These are phyloP conservation scores for Synergus japonicus DNA, from an alignment of 2,888 invertebrate species.

Conservation along the genomic window DNA sequence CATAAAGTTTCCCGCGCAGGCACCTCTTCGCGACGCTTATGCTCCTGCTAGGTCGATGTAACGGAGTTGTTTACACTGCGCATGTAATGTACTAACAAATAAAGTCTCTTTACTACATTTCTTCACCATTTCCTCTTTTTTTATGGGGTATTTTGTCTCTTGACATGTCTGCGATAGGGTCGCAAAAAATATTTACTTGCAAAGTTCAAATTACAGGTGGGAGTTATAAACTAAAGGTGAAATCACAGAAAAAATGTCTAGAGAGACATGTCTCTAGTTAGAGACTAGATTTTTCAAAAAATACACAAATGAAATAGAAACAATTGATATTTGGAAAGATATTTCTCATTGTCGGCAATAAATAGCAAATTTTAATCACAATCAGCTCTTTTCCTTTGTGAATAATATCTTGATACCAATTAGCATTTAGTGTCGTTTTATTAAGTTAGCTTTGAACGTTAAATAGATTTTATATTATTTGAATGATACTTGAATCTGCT, in stretches of 20 bases:
- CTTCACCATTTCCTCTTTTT: neutral
- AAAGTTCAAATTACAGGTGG: neutral
- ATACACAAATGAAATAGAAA: neutral
- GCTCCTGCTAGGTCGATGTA: conserved; percentile 75
- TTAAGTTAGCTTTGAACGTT: neutral
- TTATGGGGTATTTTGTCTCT: neutral
- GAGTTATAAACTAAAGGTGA: neutral
- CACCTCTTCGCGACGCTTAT: conserved; percentile 70
- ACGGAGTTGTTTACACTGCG: conserved; percentile 78
- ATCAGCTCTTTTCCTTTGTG: too few relatives aligned
- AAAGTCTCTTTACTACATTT: conserved; percentile 18
- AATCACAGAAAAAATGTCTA: neutral
- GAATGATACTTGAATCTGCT: neutral
- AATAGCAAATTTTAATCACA: neutral
- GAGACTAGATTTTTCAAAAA: neutral
- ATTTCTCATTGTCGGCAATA: neutral
- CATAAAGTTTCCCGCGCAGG: conserved; percentile 73
- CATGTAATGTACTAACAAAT: conserved; percentile 73
- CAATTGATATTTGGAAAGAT: neutral
- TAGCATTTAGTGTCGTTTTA: neutral
- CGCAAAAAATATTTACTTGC: neutral
- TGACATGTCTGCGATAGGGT: neutral
- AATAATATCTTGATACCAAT: too few relatives aligned
- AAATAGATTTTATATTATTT: neutral
- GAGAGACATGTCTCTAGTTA: neutral